phyloP scores from a whole-genome alignment of 2,888 invertebrate species.

The Orchesellides sinensis region DNA sequence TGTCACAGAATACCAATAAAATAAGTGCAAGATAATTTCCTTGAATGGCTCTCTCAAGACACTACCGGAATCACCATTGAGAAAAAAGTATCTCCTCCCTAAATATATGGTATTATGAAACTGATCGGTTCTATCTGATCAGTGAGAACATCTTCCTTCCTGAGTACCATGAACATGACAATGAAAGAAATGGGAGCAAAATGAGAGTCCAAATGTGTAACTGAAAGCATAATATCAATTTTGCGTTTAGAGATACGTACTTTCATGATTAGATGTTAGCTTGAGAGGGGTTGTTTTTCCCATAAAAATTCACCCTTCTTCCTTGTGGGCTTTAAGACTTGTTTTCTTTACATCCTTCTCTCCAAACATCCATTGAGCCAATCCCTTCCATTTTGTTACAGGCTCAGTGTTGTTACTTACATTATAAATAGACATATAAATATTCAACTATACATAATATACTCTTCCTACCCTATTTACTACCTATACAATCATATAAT shows the following conservation, averaged over 20 bases:
- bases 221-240: conserved; percentile 9
- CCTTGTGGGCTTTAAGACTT: background rate
- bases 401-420: conserved; percentile 17
- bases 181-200: background rate
- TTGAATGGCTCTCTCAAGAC: background rate
- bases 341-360: background rate
- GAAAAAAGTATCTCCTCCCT: background rate
- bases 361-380: background rate
- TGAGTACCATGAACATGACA: background rate
- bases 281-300: background rate
- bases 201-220: conserved; percentile 5
- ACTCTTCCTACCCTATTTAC: too few relatives aligned
- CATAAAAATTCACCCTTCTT: conserved; percentile 12
- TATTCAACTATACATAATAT: too few relatives aligned
- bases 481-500: too few relatives aligned
- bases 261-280: background rate
- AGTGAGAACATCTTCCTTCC: background rate
- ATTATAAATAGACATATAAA: background rate
- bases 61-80: background rate
- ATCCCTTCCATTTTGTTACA: conserved; percentile 18
- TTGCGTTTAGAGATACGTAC: background rate
- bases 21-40: background rate
- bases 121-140: background rate
- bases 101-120: background rate
- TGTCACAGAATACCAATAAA: background rate